phyloP scores from a whole-genome alignment of 2,113 vertebrate genomes.

The Hoplias malabaricus region DNA sequence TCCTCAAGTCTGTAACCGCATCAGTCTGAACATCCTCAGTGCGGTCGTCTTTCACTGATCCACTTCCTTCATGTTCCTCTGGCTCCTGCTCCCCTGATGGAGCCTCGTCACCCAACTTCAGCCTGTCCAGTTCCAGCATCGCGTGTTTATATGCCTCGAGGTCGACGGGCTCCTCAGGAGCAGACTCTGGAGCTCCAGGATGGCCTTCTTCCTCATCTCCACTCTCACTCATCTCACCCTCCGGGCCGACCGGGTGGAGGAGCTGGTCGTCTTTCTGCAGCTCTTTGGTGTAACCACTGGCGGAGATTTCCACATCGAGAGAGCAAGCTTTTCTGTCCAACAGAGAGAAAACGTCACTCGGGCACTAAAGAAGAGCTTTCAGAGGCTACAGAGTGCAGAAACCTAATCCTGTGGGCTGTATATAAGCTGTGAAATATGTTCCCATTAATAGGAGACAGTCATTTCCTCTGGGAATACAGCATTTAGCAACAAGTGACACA shows the following conservation, averaged over 20 bases:
- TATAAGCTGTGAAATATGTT: no score
- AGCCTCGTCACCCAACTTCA: slow-evolving; percentile 49
- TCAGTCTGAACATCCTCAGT: slow-evolving; percentile 42
- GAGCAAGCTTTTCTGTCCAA: slow-evolving; percentile 77
- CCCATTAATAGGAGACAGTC: no score
- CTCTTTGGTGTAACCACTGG: slow-evolving; percentile 89
- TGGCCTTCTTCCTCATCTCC: slow-evolving; percentile 54
- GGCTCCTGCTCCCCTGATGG: slow-evolving; percentile 16
- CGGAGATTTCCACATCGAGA: slow-evolving; percentile 88
- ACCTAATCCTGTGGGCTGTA: no score
- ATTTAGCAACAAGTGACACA: no score
- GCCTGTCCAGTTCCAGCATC: slow-evolving; percentile 74
- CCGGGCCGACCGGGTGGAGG: slow-evolving; percentile 76
- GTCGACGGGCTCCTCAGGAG: slow-evolving; percentile 50
- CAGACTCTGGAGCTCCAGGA: slow-evolving; percentile 33
- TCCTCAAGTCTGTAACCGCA: slow-evolving; percentile 24
- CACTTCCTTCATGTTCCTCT: slow-evolving; percentile 27
- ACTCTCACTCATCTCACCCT: slow-evolving; percentile 57
- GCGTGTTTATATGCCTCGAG: slow-evolving; percentile 74
- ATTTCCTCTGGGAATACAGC: no score
- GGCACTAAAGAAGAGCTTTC: background rate
- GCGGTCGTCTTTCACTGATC: slow-evolving; percentile 38
- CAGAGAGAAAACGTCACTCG: background rate
- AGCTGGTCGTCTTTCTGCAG: slow-evolving; percentile 80
- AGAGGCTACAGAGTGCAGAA: no score